These are phyloP conservation scores for Gymnarchus niloticus DNA, from an alignment of 2,113 vertebrate genomes.

Conservation along the genomic window DNA sequence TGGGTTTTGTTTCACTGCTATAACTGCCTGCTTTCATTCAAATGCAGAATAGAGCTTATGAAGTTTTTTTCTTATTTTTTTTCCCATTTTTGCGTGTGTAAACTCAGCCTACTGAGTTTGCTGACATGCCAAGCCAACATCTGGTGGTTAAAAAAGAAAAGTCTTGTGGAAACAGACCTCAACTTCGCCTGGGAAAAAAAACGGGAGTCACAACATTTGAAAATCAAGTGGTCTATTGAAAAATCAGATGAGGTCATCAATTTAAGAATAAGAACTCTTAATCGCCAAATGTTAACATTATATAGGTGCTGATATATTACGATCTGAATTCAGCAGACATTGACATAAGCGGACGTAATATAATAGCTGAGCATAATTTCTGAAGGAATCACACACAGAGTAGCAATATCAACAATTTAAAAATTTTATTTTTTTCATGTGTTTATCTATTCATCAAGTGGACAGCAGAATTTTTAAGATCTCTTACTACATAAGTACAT, in stretches of 20 bases:
- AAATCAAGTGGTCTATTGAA: background rate
- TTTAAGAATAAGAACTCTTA: background rate
- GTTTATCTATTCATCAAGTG: background rate
- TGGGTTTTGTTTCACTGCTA: background rate
- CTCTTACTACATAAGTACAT: background rate
- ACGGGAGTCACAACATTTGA: background rate
- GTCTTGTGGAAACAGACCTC: background rate
- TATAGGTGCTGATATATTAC: background rate
- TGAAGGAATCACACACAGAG: background rate
- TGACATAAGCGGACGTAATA: background rate
- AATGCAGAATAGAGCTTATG: background rate
- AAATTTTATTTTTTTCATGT: background rate
- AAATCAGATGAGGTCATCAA: background rate
- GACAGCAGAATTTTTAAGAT: background rate
- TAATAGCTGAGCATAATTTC: background rate
- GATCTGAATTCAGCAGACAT: background rate
- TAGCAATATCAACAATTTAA: background rate
- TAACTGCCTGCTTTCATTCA: background rate
- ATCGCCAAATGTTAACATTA: background rate
- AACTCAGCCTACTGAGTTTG: background rate
- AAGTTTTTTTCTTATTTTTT: background rate
- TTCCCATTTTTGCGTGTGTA: background rate
- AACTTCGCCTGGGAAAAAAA: background rate
- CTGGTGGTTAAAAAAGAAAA: background rate
- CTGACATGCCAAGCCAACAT: background rate